A percentile compares a stretch with the other conserved stretches of the same genome.
phyloP scores from a whole-genome alignment of 2,113 vertebrate species.

The Daboia siamensis region DNA sequence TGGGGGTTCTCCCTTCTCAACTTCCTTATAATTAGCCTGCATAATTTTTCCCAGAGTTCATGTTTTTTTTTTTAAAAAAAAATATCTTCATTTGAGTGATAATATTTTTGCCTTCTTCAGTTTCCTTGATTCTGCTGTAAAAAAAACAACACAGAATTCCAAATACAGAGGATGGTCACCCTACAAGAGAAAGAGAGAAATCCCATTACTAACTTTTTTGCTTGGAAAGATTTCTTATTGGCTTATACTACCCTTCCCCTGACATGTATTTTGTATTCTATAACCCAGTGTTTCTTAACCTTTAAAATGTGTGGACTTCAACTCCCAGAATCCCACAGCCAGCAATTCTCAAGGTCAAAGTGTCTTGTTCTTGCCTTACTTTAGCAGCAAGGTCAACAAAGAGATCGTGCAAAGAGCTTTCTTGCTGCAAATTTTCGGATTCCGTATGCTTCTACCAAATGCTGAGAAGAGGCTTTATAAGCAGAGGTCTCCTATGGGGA shows the following conservation, averaged over 20 bases:
- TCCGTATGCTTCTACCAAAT: not conserved
- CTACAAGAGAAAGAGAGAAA: not conserved
- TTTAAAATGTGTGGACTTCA: not conserved
- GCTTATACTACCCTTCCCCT: not conserved
- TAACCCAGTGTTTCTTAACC: not conserved
- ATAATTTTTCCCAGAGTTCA: not conserved
- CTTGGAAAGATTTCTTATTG: not conserved
- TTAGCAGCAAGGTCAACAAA: not conserved
- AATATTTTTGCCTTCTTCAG: not conserved
- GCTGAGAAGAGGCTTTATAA: not conserved
- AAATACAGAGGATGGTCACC: not conserved
- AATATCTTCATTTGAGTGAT: not conserved
- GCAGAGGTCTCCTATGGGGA: not conserved
- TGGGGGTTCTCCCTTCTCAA: not conserved
- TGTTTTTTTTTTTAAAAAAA: not conserved
- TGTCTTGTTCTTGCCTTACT: not conserved
- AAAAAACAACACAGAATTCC: too few relatives aligned
- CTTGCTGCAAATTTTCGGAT: not conserved
- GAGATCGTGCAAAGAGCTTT: not conserved
- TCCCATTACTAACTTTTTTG: not conserved
- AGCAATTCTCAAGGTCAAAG: not conserved
- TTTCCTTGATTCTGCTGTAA: not conserved
- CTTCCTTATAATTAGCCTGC: not conserved
- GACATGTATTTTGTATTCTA: not conserved
- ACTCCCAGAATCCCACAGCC: not conserved